Base-by-base conservation (phyloP, 2,113 vertebrate species). In the Oostethus manadensis region DNA sequence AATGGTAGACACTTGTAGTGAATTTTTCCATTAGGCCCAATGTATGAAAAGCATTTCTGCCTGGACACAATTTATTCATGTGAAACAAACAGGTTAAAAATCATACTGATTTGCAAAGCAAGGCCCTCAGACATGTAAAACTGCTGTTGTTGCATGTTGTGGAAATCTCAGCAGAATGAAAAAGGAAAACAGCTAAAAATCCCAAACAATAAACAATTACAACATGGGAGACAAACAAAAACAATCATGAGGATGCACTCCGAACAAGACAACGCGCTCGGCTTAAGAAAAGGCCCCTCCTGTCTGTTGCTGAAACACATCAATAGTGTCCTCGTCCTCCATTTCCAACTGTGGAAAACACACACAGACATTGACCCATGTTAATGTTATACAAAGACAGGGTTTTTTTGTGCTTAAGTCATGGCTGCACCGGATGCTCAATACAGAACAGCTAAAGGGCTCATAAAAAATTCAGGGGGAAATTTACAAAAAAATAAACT, bases 261-360 rank as follows among this genome's bases (percentile, higher is more conserved):
- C 62, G n/a, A 56, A 59, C 56, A 71, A 63, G 48, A 48, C 15
- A 38, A 69, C 64, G 76, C 47, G 51, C 57, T 60, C 26, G 20
- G 53, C 46, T 77, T 83, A 86, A 71, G 75, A 88, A 65, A 54
- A 83, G 47, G 51, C 58, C 49, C 89, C 89, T 66, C 89, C 89
- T 4, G 89, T 90, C 83, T 90, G 89, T 83, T 90, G 89, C 65
- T 90, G 89, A 84, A 90, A 90, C 83, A 90, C 89, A 66, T 90
- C 89, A 71, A 90, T 90, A 72, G 89, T 90, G 85, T 90, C 89
- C 67, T 90, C 89, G 14, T 90, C 89, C 70, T 90, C 89, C 89
- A 90, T 90, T 80, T 90, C 89, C 80, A 90, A 78, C 89, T 90
- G 80, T 4, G 29, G 29, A 33, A 33, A 76, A 74, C 11, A 47